Percentiles rank a stretch among this genome's conserved stretches.
Conservation (phyloP, 2,888 invertebrate genomes). For the Conus canariensis region DNA sequence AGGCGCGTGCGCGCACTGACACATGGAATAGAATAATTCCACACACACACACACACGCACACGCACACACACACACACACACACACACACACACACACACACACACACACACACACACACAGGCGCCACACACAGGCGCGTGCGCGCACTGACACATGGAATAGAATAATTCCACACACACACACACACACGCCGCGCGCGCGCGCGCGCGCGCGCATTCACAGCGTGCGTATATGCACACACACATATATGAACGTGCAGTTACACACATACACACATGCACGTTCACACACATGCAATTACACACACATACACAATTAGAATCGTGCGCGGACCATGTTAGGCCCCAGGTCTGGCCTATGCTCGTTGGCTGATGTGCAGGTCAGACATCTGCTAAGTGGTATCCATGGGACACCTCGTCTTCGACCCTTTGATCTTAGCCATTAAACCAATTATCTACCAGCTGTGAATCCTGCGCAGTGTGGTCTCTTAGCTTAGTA, state of each 20-base stretch:
- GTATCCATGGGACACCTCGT: too few species aligned
- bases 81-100: slow-evolving; percentile 3
- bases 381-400: too few species aligned
- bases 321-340: too few species aligned
- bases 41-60: not conserved
- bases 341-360: too few species aligned
- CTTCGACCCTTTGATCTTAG: too few species aligned
- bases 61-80: slow-evolving; percentile 9
- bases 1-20: not conserved
- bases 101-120: slow-evolving; percentile 9
- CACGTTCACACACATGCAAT: not conserved
- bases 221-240: not conserved
- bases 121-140: not conserved
- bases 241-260: not conserved
- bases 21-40: not conserved
- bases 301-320: too few species aligned
- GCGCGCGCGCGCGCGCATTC: not conserved
- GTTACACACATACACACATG: not conserved
- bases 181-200: not conserved
- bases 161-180: not conserved
- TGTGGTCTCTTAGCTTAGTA: too few species aligned
- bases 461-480: too few species aligned
- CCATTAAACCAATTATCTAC: too few species aligned
- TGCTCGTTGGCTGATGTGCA: too few species aligned
- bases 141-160: not conserved